Percentiles rank a stretch among this genome's conserved stretches.
Evolutionary conservation across 2,888 invertebrate genomes (phyloP).

Genomic region (Brenthis ino): DNA sequence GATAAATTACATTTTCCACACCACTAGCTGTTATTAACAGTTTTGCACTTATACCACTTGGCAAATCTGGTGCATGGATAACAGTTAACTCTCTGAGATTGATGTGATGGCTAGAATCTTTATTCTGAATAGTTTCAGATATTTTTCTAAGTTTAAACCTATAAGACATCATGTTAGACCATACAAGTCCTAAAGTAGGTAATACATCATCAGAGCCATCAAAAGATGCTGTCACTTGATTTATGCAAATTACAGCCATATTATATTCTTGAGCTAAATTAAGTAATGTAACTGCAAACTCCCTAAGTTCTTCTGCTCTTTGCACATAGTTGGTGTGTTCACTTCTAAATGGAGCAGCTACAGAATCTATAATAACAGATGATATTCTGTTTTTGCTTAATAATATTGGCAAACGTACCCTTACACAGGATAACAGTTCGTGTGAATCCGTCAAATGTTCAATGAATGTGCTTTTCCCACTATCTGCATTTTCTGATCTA

Average conservation of each 20-base stretch:
- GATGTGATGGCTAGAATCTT: slow-evolving; percentile 39
- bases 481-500: slow-evolving; percentile 47
- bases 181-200: slow-evolving; percentile 71
- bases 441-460: slow-evolving; percentile 69
- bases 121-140: slow-evolving; percentile 26
- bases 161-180: slow-evolving; percentile 74
- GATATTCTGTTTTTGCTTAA: slow-evolving; percentile 54
- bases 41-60: slow-evolving; percentile 46
- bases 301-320: slow-evolving; percentile 72
- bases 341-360: slow-evolving; percentile 74
- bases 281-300: slow-evolving; percentile 60
- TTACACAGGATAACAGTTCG: slow-evolving; percentile 66
- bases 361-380: slow-evolving; percentile 68
- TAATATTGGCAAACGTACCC: slow-evolving; percentile 63
- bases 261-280: slow-evolving; percentile 59
- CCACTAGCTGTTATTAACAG: slow-evolving; percentile 59
- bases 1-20: slow-evolving; percentile 40
- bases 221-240: slow-evolving; percentile 71
- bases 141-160: slow-evolving; percentile 58
- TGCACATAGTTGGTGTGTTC: slow-evolving; percentile 68
- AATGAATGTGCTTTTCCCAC: slow-evolving; percentile 67
- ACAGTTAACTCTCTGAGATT: slow-evolving; percentile 57
- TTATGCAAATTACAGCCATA: slow-evolving; percentile 67
- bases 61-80: slow-evolving; percentile 63
- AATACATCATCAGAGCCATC: slow-evolving; percentile 52